Evolutionary conservation across 2,888 invertebrate genomes (phyloP).

Genomic region (Xanthia togata): DNA sequence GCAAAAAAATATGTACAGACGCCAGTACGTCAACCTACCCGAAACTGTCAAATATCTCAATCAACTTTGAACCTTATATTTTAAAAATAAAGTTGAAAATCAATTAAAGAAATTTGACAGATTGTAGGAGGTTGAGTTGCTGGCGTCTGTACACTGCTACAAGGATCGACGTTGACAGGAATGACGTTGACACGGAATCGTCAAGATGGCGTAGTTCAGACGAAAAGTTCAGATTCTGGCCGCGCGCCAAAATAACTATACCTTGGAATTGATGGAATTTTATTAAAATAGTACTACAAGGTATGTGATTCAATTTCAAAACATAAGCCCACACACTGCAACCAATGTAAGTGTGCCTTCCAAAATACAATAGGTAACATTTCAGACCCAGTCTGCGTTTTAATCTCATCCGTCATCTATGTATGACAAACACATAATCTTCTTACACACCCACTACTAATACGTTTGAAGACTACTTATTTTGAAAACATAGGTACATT

Average conservation of each 20-base stretch:
- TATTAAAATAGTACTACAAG: not conserved
- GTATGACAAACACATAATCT: conserved; percentile 35
- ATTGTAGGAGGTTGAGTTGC: no score
- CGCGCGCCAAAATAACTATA: not conserved
- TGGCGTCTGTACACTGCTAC: not conserved
- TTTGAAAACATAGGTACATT: not conserved
- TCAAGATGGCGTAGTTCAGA: not conserved
- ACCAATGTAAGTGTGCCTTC: not conserved
- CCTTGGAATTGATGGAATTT: not conserved
- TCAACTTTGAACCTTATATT: no score
- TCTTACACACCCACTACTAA: conserved; percentile 33
- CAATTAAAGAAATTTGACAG: no score
- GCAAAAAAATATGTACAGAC: no score
- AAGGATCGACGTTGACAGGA: not conserved
- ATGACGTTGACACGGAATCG: no score
- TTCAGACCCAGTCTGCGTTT: conserved; percentile 8
- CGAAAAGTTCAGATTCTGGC: not conserved
- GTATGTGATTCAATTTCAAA: not conserved
- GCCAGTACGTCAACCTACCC: no score
- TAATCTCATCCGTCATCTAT: conserved; percentile 13
- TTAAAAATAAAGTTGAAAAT: no score
- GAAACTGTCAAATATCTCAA: no score
- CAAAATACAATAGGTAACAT: conserved; percentile 9
- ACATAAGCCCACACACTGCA: not conserved
- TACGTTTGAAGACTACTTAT: conserved; percentile 32